Evolutionary conservation across 2,113 vertebrate species (phyloP), one percentile per base, ranked within the genome.

Genomic region (Eira barbara): DNA sequence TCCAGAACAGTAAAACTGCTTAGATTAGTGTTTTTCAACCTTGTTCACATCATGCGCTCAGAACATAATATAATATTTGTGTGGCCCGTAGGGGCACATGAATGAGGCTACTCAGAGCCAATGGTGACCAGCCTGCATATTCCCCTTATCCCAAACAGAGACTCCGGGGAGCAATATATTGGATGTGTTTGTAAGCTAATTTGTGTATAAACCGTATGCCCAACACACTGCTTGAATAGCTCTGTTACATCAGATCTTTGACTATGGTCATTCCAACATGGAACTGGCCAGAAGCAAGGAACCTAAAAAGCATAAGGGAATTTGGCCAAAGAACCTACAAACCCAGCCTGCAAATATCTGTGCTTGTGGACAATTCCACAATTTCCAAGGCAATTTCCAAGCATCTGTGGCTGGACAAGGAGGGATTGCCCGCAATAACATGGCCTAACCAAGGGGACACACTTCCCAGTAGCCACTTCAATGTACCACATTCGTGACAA

Each of bases 231-330:
- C 47, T 67, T 80, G 20, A 57, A 29, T 74, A 73, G 31, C 11
- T 96, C 17, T 49, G 13, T 92, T 81, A 69, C 21, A 4, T 76
- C 42, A 49, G 39, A 59, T 63, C 65, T 94, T 89, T 49, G 71
- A 29, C 47, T 71, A 1, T 63, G 52, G 55, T n/a, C 69, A 69
- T 29, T 92, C 25, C 5, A 49, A 69, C 12, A 23, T 91, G 39
- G 69, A 91, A 85, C 29, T 34, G 17, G 63, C 65, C 57, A 57
- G 47, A 95, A 94, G n/a, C 63, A 88, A 93, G 25, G 34, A 78
- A 59, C 79, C 67, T 90, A 82, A 80, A 76, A 86, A 55, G 21
- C 7, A 13, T 11, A 36, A 74, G 31, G 55, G 14, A 31, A 83
- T 69, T 86, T 67, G 94, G 78, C 23, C 39, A 20, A 94, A 83